Conservation (phyloP, 2,113 vertebrate genomes). For the Plotosus lineatus region DNA sequence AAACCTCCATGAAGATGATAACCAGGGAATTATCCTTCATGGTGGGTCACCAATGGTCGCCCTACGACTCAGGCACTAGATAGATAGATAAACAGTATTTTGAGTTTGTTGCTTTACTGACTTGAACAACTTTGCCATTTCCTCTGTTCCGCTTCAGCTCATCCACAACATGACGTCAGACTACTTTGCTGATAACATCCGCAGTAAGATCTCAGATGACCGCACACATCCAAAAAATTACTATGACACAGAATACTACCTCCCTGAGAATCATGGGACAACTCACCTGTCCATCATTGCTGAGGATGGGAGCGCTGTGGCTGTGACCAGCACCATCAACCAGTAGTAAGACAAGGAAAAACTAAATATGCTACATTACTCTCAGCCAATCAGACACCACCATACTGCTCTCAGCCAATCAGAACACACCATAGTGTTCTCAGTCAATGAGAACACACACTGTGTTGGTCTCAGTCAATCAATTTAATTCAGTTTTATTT, state of each 20-base stretch:
- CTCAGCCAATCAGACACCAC: not conserved
- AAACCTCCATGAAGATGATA: too few relatives aligned
- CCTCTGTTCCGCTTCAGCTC: constrained; percentile 71
- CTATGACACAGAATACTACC: constrained; percentile 87
- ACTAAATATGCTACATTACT: not conserved
- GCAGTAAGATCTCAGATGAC: constrained; percentile 84
- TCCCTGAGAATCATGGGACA: constrained; percentile 81
- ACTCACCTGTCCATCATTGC: constrained; percentile 89
- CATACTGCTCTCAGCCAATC: not conserved
- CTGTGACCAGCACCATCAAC: constrained; percentile 96
- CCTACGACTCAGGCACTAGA: too few relatives aligned
- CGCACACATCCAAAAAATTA: constrained; percentile 81
- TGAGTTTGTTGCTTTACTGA: not conserved
- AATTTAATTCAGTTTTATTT: too few relatives aligned
- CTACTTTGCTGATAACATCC: constrained; percentile 82
- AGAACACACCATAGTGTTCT: not conserved
- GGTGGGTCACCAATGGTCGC: not conserved
- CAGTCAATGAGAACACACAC: not conserved
- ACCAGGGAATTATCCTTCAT: not conserved
- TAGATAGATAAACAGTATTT: not conserved
- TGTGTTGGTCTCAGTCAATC: not conserved
- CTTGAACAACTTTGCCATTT: constrained; percentile 8
- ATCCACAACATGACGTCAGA: constrained; percentile 91
- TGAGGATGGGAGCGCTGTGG: constrained; percentile 92
- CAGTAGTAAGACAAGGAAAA: not conserved